Evolutionary conservation across 2,888 invertebrate species (phyloP).

Genomic region (Drosophila histrio): DNA sequence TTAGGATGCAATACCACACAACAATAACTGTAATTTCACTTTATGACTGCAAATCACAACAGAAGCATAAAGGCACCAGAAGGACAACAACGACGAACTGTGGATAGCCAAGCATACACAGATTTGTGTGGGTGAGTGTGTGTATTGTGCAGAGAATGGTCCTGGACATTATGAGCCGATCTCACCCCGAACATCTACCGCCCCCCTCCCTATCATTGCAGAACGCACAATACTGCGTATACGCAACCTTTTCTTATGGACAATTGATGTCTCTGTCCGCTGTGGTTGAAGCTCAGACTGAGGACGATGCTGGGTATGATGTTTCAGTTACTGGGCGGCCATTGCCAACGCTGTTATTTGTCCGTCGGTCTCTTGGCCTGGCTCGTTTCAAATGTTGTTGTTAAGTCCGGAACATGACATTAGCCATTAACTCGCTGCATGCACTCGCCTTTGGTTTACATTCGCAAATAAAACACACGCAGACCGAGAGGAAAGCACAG

Average conservation of each 20-base stretch:
- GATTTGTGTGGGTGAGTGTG: conserved; percentile 14
- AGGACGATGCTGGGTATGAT: conserved; percentile 5
- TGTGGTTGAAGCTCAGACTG: conserved; percentile 11
- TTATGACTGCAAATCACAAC: conserved; percentile 81
- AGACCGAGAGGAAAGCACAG: conserved; percentile 22
- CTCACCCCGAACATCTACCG: conserved; percentile 4
- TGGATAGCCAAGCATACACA: conserved; percentile 32
- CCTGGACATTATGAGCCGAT: conserved; percentile 55
- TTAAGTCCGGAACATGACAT: conserved; percentile 81
- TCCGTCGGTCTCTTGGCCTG: conserved; percentile 46
- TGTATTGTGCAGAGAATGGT: conserved; percentile 50
- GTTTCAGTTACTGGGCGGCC: conserved; percentile 37
- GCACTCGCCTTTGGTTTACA: conserved; percentile 79
- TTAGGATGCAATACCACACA: conserved; percentile 40
- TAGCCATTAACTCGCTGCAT: conserved; percentile 81
- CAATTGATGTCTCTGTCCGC: conserved; percentile 74
- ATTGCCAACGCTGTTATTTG: conserved; percentile 54
- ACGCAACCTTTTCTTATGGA: conserved; percentile 80
- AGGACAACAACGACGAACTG: conserved; percentile 46
- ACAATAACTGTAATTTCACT: conserved; percentile 80
- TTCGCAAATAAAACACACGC: conserved; percentile 79
- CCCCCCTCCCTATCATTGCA: background rate
- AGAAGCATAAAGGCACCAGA: conserved; percentile 69
- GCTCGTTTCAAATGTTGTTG: conserved; percentile 75
- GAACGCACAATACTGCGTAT: conserved; percentile 62